Base-by-base conservation (phyloP, 2,113 vertebrate species). In the Trachemys scripta region DNA sequence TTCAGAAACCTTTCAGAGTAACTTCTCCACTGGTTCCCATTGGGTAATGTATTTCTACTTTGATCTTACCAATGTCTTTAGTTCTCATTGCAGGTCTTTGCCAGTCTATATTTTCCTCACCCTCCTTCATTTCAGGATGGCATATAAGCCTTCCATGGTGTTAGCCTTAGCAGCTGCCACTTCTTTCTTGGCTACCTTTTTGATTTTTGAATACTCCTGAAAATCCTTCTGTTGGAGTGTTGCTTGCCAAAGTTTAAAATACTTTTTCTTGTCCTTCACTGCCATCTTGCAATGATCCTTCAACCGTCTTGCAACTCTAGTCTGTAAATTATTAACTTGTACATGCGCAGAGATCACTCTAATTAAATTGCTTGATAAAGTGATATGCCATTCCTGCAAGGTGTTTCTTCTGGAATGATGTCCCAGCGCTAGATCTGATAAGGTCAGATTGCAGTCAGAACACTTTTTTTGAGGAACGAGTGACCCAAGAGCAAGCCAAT, bases 381-480 rank as follows among this genome's bases (percentile, higher is more conserved):
- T 80, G 91, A 59, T 62, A 31, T 88, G 83, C 72, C 50, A 10
- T 91, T 84, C 78, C 96, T 17, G 53, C 79, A 0, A 5, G 78
- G 78, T 1, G 14, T 8, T 1, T 31, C 38, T 72, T 31, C 89
- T 87, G 35, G 57, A 24, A 42, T 4, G 95, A 95, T 87, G 84
- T 96, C 93, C 91, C 2, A 1, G 50, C 1, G 2, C 19, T 10
- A 84, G 72, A 10, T 49, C 5, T 3, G 0, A 0, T 57, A 84
- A 92, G 92, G 10, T 80, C 35, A 0, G 83, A 96, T 38, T 53
- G 78, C 86, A 91, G 86, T 88, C 86, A 3, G 5, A 86, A 1
- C 27, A 49, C 51, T 35, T 53, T 1, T 1, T 59, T 12, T 59
- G 27, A 59, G 0, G 5, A 7, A 88, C n/a, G 5, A 38, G 51